Percentiles rank a stretch among this genome's conserved stretches.
Conservation (phyloP, 1,140 invertebrate species). For the Ridgeia piscesae region DNA sequence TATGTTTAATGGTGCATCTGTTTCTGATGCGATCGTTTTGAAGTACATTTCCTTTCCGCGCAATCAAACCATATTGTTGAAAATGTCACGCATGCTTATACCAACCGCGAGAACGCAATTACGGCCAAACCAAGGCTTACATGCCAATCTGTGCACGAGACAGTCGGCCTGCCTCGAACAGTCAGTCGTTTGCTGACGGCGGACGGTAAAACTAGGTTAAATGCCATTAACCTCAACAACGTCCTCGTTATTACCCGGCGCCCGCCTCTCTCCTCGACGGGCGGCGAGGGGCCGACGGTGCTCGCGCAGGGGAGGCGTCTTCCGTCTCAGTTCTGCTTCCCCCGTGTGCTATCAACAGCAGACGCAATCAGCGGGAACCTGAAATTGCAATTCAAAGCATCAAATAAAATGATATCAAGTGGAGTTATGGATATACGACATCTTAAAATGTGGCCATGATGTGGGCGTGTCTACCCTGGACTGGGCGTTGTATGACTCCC, state of each 20-base stretch:
- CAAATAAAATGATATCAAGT: background rate
- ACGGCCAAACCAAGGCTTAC: background rate
- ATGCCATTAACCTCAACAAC: background rate
- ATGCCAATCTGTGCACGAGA: background rate
- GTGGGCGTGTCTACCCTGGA: background rate
- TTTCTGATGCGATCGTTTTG: background rate
- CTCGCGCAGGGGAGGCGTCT: background rate
- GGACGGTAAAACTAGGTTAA: background rate
- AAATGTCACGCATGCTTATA: too few species aligned
- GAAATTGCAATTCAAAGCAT: background rate
- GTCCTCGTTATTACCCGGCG: background rate
- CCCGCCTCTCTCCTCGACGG: background rate
- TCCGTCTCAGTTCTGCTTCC: background rate
- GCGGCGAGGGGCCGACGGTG: background rate
- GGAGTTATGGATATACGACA: background rate
- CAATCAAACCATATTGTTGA: background rate
- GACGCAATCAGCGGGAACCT: background rate
- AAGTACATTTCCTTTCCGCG: background rate
- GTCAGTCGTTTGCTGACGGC: background rate
- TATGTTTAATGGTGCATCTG: background rate
- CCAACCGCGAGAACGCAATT: background rate
- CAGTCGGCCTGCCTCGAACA: background rate
- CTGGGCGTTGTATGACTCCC: background rate
- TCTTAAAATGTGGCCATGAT: background rate
- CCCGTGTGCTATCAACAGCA: background rate